Conservation (phyloP, 2,797 vertebrate species). For the Cossypha niveicapilla region DNA sequence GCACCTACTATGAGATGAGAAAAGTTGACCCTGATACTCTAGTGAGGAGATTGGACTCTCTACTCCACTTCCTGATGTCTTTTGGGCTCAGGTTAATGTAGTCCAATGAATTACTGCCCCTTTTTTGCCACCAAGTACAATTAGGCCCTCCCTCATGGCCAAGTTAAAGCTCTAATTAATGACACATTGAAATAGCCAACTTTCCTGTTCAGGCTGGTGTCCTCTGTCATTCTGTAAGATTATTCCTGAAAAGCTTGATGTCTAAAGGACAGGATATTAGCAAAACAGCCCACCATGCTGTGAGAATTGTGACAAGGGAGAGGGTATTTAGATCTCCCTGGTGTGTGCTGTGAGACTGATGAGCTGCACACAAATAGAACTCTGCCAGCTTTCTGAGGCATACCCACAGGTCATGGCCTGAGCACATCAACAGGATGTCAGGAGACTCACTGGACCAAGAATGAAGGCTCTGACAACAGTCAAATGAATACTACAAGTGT, state of each 20-base stretch:
- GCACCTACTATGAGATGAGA: background rate
- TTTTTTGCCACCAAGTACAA: background rate
- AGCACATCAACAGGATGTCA: background rate
- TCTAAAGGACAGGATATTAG: background rate
- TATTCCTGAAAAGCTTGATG: background rate
- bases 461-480: constrained; percentile 14
- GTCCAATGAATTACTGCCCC: background rate
- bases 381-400: background rate
- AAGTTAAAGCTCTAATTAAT: background rate
- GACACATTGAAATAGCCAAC: background rate
- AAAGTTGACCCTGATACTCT: background rate
- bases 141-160: background rate
- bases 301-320: background rate
- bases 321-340: background rate
- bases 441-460: background rate
- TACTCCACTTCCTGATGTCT: background rate
- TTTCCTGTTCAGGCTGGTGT: background rate
- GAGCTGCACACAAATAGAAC: background rate
- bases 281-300: background rate
- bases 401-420: rapidly evolving
- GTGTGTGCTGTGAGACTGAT: background rate
- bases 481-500: background rate
- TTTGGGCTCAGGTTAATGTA: background rate
- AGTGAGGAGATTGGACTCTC: background rate
- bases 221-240: background rate